Percentiles rank a stretch among this genome's conserved stretches.
Evolutionary conservation across 2,888 invertebrate genomes (phyloP).

Genomic region (Lutraria lutraria): DNA sequence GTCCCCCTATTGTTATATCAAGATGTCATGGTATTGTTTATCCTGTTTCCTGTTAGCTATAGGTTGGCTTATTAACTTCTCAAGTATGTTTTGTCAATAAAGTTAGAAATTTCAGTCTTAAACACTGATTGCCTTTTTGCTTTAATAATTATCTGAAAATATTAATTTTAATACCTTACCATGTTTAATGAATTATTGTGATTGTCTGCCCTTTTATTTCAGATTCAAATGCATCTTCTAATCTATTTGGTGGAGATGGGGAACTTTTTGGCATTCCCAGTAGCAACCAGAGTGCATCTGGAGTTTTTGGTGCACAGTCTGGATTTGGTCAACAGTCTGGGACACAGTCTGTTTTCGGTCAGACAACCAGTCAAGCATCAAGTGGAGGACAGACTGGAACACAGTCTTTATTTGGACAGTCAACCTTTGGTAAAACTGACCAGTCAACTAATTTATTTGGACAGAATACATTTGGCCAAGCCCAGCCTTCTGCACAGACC

Average conservation of each 20-base stretch:
- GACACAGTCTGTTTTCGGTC: constrained; percentile 45
- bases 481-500: constrained; percentile 25
- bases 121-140: too few relatives aligned
- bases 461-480: constrained; percentile 48
- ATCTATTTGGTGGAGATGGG: constrained; percentile 15
- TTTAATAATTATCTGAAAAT: too few relatives aligned
- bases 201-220: background rate
- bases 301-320: constrained; percentile 53
- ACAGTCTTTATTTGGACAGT: constrained; percentile 51
- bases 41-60: too few relatives aligned
- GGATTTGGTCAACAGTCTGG: constrained; percentile 49
- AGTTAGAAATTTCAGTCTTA: too few relatives aligned
- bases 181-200: too few relatives aligned
- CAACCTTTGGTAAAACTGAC: constrained; percentile 35
- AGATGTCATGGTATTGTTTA: too few relatives aligned
- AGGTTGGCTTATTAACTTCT: too few relatives aligned
- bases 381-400: constrained; percentile 58
- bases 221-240: constrained; percentile 26
- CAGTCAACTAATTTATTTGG: constrained; percentile 41
- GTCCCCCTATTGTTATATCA: too few relatives aligned
- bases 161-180: too few relatives aligned
- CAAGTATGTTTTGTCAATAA: too few relatives aligned
- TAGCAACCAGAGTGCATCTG: constrained; percentile 39
- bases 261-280: constrained; percentile 37
- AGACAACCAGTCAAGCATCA: constrained; percentile 40